Evolutionary conservation across 64 coral and sea anemone species (phyloP).

Genomic region (Actinia equina): DNA sequence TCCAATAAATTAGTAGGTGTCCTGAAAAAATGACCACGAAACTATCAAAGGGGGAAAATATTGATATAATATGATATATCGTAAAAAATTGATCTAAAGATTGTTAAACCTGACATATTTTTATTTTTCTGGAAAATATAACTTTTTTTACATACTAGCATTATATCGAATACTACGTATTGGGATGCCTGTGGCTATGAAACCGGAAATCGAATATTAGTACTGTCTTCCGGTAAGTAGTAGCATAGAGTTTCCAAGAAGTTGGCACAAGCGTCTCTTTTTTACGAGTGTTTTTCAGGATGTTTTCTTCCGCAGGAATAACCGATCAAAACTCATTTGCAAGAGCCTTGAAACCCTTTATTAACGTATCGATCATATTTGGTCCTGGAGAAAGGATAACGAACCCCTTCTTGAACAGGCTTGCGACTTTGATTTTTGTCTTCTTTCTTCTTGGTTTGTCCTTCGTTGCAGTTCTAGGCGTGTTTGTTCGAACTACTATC

Average conservation of each 20-base stretch:
- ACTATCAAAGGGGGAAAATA: too few relatives aligned
- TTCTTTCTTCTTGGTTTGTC: slow-evolving; percentile 41
- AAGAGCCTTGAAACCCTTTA: slow-evolving; percentile 42
- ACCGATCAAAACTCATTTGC: slow-evolving; percentile 54
- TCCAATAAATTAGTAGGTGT: too few relatives aligned
- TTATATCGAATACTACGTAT: not conserved
- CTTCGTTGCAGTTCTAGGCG: slow-evolving; percentile 79
- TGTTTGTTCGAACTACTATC: slow-evolving; percentile 89
- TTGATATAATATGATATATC: too few relatives aligned
- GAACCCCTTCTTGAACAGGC: slow-evolving; percentile 2
- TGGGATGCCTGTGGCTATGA: not conserved
- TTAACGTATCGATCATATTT: slow-evolving; percentile 56
- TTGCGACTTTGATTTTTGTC: slow-evolving; percentile 46
- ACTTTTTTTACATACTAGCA: not conserved
- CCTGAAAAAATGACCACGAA: too few relatives aligned
- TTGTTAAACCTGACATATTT: too few relatives aligned
- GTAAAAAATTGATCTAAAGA: too few relatives aligned
- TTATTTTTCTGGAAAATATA: too few relatives aligned
- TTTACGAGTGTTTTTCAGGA: not conserved
- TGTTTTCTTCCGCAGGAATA: slow-evolving; percentile 70
- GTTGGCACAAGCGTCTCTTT: not conserved
- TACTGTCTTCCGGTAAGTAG: not conserved
- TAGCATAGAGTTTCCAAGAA: not conserved
- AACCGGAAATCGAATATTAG: not conserved
- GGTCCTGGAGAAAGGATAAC: slow-evolving; percentile 61